phyloP scores from a whole-genome alignment of 2,113 vertebrate genomes.

The Bagarius yarrelli region DNA sequence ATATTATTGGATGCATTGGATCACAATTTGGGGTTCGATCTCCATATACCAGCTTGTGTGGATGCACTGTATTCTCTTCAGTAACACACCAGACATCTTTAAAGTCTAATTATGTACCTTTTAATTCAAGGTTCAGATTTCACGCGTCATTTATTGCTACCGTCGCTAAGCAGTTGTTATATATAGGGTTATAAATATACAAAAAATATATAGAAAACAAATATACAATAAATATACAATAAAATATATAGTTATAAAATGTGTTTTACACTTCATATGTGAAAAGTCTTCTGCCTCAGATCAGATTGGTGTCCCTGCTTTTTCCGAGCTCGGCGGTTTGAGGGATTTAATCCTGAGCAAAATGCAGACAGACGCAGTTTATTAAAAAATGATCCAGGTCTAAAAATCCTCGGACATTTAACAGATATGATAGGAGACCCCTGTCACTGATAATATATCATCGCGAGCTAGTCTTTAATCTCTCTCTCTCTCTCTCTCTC shows the following conservation, averaged over 20 bases:
- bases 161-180: background rate
- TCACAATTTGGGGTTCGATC: too few relatives aligned
- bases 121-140: background rate
- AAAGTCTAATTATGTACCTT: background rate
- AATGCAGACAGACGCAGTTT: slow-evolving; percentile 5
- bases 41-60: background rate
- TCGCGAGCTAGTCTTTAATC: slow-evolving; percentile 17
- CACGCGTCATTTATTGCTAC: background rate
- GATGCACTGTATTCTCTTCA: background rate
- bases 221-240: too few relatives aligned
- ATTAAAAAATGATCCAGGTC: slow-evolving; percentile 20
- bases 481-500: background rate
- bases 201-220: too few relatives aligned
- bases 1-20: background rate
- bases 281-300: background rate
- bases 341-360: slow-evolving; percentile 1
- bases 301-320: background rate
- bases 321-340: background rate
- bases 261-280: too few relatives aligned
- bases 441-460: slow-evolving; percentile 48
- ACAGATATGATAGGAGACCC: slow-evolving; percentile 41
- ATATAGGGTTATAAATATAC: too few relatives aligned
- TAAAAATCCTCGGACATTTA: slow-evolving; percentile 40
- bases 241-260: too few relatives aligned
- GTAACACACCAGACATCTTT: background rate